These are phyloP conservation scores for Phalacrocorax pelagicus DNA, from an alignment of 2,113 vertebrate species.

Conservation along the genomic window DNA sequence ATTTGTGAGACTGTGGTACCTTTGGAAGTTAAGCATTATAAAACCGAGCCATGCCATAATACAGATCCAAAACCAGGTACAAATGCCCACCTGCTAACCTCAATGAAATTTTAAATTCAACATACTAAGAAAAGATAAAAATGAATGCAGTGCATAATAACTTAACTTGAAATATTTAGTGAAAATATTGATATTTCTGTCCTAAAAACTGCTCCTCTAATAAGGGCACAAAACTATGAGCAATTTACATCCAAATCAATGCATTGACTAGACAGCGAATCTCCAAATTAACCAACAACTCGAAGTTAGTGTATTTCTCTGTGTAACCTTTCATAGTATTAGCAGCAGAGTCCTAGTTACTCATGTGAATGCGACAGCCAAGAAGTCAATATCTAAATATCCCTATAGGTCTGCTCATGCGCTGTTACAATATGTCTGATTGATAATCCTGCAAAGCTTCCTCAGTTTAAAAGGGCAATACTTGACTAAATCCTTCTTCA, in stretches of 20 bases:
- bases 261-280: not conserved
- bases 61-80: not conserved
- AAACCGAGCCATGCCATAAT: not conserved
- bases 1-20: not conserved
- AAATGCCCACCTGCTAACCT: not conserved
- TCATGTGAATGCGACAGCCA: not conserved
- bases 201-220: not conserved
- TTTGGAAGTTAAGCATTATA: not conserved
- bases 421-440: not conserved
- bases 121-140: not conserved
- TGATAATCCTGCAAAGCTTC: not conserved
- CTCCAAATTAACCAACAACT: not conserved
- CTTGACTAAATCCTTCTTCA: not conserved
- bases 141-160: not conserved
- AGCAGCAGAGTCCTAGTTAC: not conserved
- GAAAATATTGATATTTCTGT: not conserved
- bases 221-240: not conserved
- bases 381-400: not conserved
- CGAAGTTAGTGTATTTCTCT: not conserved
- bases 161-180: not conserved
- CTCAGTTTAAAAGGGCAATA: not conserved
- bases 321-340: not conserved
- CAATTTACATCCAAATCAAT: slow-evolving; percentile 20
- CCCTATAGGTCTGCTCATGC: not conserved
- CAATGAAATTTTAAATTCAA: not conserved